Conservation (phyloP, 64 coral and sea anemone species). For the Porites australiensis region DNA sequence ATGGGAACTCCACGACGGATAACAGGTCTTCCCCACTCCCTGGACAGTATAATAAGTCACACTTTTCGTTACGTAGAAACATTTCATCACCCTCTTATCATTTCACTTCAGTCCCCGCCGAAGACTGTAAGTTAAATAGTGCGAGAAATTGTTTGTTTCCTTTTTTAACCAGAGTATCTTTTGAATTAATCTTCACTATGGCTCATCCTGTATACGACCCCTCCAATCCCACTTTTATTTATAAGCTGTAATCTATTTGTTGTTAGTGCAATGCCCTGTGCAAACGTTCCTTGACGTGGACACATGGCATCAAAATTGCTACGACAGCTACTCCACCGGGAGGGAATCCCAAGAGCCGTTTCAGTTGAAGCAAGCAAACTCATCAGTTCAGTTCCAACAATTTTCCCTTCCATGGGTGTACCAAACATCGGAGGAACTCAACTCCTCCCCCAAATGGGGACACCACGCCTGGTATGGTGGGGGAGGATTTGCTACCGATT, state of each 20-base stretch:
- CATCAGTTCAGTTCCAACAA: not conserved
- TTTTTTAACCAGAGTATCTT: too few relatives aligned
- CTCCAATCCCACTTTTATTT: too few relatives aligned
- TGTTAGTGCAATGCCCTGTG: not conserved
- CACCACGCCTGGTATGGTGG: not conserved
- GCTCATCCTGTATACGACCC: too few relatives aligned
- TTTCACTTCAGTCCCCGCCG: too few relatives aligned
- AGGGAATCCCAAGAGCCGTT: not conserved
- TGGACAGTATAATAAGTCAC: too few relatives aligned
- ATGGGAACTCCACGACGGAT: too few relatives aligned
- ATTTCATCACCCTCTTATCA: not conserved
- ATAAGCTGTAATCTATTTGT: not conserved
- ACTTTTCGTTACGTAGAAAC: too few relatives aligned
- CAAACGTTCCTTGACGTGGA: not conserved
- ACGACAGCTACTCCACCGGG: not conserved
- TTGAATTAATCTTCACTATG: too few relatives aligned
- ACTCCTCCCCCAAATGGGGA: not conserved
- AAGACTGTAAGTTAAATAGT: too few relatives aligned
- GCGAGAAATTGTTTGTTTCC: too few relatives aligned
- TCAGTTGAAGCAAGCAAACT: not conserved
- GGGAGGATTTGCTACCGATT: not conserved
- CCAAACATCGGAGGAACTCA: not conserved
- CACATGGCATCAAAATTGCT: not conserved
- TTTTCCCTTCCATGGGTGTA: not conserved
- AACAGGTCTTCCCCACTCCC: too few relatives aligned